A percentile compares a stretch with the other conserved stretches of the same genome.
Conservation (phyloP, 53 echinoderm and acorn worm genomes). For the Holothuria leucospilota region DNA sequence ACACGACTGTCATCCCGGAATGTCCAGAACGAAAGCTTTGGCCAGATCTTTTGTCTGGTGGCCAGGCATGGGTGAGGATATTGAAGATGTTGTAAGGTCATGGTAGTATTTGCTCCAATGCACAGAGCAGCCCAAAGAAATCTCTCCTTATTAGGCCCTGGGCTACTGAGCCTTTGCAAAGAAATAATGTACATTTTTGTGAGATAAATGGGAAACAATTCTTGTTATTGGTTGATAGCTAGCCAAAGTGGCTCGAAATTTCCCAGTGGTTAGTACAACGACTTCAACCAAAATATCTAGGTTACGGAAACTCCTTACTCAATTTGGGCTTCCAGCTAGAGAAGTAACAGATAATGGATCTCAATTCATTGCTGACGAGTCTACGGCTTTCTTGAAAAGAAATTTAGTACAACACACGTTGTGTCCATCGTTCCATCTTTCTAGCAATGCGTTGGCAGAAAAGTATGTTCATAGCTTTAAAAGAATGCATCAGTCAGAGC, state of each 20-base stretch:
- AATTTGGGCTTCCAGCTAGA: neutral
- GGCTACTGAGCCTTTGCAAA: neutral
- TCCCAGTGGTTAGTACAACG: constrained; percentile 64
- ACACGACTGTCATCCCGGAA: neutral
- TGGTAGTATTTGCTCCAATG: neutral
- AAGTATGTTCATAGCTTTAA: constrained; percentile 46
- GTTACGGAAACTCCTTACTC: constrained; percentile 49
- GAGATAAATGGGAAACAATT: constrained; percentile 26
- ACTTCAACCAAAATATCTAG: constrained; percentile 41
- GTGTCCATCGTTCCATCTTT: constrained; percentile 31
- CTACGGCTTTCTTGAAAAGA: neutral
- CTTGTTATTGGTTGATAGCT: constrained; percentile 49
- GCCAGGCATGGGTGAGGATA: neutral
- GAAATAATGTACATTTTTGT: too few species aligned
- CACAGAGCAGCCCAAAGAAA: neutral
- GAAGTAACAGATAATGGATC: neutral
- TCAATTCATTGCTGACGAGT: neutral
- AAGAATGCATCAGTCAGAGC: constrained; percentile 32
- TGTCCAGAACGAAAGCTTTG: neutral
- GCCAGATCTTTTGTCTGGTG: neutral
- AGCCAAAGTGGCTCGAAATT: constrained; percentile 67
- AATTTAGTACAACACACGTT: constrained; percentile 22
- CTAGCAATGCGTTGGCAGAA: constrained; percentile 51
- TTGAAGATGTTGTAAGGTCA: neutral
- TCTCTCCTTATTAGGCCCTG: neutral